A percentile compares a stretch with the other conserved stretches of the same genome.
phyloP scores from a whole-genome alignment of 2,797 vertebrate genomes.

The Pachyuromys duprasi region DNA sequence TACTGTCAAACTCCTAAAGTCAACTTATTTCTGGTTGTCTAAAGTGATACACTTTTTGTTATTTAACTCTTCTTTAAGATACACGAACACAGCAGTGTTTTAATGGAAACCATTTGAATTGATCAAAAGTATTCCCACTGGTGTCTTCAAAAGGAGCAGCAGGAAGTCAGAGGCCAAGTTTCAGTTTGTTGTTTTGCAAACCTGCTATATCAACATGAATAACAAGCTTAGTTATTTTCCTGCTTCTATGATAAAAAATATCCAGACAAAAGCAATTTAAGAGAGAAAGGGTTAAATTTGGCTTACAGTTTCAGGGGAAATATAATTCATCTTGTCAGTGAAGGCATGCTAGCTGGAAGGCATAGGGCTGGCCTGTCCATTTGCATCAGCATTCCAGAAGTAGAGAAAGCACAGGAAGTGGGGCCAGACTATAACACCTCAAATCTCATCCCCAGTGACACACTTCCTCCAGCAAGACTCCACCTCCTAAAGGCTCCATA shows the following conservation, averaged over 20 bases:
- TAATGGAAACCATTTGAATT: neutral
- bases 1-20: neutral
- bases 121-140: neutral
- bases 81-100: neutral
- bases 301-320: neutral
- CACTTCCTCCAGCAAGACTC: neutral
- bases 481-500: neutral
- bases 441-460: too few relatives aligned
- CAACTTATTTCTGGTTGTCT: neutral
- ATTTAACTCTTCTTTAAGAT: neutral
- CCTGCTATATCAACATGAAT: neutral
- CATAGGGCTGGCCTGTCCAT: neutral
- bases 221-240: neutral
- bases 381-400: too few relatives aligned
- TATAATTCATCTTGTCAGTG: too few relatives aligned
- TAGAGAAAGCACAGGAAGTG: neutral
- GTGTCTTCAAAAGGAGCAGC: neutral
- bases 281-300: neutral
- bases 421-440: neutral
- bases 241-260: neutral
- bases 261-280: neutral
- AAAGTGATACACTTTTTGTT: neutral
- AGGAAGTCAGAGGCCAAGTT: neutral
- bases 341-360: neutral
- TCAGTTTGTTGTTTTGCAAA: neutral